A percentile compares a stretch with the other conserved stretches of the same genome.
phyloP scores from a whole-genome alignment of 2,113 vertebrate species.

The Miniopterus natalensis region DNA sequence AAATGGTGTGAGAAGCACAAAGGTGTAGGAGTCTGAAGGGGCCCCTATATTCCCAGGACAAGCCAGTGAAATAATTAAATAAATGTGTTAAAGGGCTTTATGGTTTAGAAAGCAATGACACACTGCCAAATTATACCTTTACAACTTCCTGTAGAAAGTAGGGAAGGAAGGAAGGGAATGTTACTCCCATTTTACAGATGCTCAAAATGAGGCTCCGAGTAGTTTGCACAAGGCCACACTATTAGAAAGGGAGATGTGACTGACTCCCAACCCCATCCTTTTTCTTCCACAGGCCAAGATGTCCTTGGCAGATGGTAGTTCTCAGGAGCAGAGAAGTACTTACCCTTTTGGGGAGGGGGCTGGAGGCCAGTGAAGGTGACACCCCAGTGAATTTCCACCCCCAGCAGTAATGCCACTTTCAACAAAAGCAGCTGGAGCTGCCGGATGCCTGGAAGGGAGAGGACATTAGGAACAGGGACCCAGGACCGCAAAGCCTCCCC shows the following conservation, averaged over 20 bases:
- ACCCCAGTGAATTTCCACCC: conserved; percentile 94
- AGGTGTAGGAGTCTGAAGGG: background rate
- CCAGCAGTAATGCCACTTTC: conserved; percentile 94
- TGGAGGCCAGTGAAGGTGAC: conserved; percentile 90
- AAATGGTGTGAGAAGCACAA: conserved; percentile 30
- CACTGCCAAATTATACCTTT: background rate
- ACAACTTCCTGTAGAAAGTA: background rate
- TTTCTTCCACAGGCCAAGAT: background rate
- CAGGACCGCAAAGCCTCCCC: background rate
- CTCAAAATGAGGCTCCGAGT: background rate
- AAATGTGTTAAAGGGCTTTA: background rate
- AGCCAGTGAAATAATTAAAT: conserved; percentile 11
- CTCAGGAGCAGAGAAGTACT: background rate
- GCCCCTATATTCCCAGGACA: background rate
- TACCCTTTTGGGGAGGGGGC: conserved; percentile 87
- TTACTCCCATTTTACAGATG: background rate
- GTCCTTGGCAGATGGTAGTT: background rate
- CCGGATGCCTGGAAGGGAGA: conserved; percentile 91
- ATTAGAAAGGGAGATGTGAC: background rate
- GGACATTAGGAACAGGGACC: background rate
- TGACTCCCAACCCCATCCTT: background rate
- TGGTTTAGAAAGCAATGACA: conserved; percentile 9
- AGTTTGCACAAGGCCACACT: background rate
- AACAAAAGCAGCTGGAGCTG: conserved; percentile 96
- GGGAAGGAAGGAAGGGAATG: background rate